Base-by-base conservation (phyloP, 2,888 invertebrate species). In the Charanyca ferruginea region DNA sequence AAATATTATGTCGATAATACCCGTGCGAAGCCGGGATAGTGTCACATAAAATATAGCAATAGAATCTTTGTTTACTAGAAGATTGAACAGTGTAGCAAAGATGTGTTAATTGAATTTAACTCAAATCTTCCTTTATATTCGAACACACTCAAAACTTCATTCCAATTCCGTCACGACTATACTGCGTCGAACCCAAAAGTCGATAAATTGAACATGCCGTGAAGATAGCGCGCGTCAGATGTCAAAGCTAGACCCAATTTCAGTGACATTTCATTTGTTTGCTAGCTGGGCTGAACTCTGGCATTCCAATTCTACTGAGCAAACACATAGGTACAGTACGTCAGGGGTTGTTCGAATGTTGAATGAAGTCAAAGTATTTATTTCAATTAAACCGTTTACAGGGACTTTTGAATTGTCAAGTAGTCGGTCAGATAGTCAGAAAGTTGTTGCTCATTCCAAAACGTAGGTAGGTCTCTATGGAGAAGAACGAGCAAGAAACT, bases 201-300 rank as follows among this genome's bases (percentile, higher is more conserved):
- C 42, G 38, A 38, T 38, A 38, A 18, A 32, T 20, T 42, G 47
- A 66, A 48, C 23, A 32, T 20, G 25, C 44, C 16, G 9, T 13
- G 20, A 42, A 32, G 23, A 66, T 32, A 51, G 20, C 20, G 11
- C 2, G 23, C 32, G 49, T 68, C 69, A 20, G 20, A 49, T 58
- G 22, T 53, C 64, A 64, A 51, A 52, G 53, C 20, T 23, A 57
- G 13, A 20, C n/a, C n/a, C 35, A 42, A 57, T 67, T 47, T 42
- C 4, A 59, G n/a, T 8, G 68, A 68, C 42, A 18, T 25, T 11
- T 49, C 48, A 66, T 68, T 66, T 44, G 42, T 35, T 49, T 49
- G 32, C 4, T 3, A 49, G 23, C 8, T 7, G 16, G 13, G 25
- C 20, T 7, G 23, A 42, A 18, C 13, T 48, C n/a, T 2, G 38